Evolutionary conservation across 2,797 vertebrate species (phyloP).

Genomic region (Sebastes itinus): DNA sequence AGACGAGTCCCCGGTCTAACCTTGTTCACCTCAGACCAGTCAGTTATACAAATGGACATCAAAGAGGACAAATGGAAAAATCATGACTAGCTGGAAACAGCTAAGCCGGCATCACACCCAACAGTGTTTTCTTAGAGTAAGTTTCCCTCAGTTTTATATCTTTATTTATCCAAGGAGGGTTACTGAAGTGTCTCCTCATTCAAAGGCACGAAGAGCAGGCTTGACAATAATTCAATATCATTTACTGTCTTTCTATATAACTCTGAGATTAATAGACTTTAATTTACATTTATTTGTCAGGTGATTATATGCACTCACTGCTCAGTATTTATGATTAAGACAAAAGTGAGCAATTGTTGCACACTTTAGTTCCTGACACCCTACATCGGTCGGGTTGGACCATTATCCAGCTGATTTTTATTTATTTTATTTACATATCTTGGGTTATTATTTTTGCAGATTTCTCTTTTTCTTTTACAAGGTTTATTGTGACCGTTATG

Average conservation of each 20-base stretch:
- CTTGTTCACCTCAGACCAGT: conserved; percentile 44
- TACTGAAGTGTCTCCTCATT: neutral
- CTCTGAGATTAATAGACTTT: neutral
- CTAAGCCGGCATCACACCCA: neutral
- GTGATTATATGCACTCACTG: neutral
- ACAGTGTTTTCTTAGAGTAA: neutral
- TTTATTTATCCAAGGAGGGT: neutral
- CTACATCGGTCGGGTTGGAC: neutral
- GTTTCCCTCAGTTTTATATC: neutral
- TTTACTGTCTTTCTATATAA: neutral
- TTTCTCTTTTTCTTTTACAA: neutral
- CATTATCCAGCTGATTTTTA: accelerated
- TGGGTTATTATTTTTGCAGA: neutral
- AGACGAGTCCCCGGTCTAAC: conserved; percentile 29
- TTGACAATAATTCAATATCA: neutral
- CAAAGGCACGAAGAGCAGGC: no score
- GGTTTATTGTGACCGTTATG: neutral
- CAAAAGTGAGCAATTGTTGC: neutral
- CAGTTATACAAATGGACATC: neutral
- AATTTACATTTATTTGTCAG: neutral
- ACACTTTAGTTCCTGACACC: neutral
- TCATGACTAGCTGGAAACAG: neutral
- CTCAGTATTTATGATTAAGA: neutral
- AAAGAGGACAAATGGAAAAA: conserved; percentile 5
- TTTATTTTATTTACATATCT: neutral